phyloP scores from a whole-genome alignment of 2,113 vertebrate genomes.

The Rafetus swinhoei region DNA sequence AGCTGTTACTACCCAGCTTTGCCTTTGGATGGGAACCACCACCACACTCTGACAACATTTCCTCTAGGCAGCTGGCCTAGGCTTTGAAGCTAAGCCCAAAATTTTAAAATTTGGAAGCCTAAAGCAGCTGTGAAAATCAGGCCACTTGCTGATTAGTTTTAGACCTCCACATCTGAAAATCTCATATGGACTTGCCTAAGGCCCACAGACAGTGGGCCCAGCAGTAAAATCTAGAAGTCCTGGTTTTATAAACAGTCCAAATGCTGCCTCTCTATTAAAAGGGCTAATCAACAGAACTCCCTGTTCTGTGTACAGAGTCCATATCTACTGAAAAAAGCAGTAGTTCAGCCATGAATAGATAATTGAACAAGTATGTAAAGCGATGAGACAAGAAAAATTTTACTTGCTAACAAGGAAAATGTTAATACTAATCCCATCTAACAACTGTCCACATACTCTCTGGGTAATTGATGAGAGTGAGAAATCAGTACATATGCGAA shows the following conservation, averaged over 20 bases:
- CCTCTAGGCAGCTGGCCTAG: background rate
- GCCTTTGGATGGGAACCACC: background rate
- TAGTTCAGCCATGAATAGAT: background rate
- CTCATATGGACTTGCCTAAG: accelerated
- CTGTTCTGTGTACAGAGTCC: background rate
- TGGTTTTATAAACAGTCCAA: background rate
- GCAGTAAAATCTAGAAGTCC: background rate
- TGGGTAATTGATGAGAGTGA: background rate
- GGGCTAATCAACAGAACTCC: background rate
- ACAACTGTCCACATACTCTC: background rate
- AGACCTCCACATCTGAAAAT: background rate
- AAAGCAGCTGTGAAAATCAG: background rate
- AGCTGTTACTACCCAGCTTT: background rate
- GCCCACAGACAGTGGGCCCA: background rate
- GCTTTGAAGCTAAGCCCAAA: background rate
- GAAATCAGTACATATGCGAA: background rate
- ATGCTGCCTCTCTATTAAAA: background rate
- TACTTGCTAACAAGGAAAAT: background rate
- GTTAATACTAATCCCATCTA: background rate
- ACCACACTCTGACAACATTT: background rate
- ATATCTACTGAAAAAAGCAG: background rate
- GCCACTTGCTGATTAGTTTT: background rate
- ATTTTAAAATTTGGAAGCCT: background rate
- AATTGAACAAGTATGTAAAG: background rate
- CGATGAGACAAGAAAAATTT: background rate